phyloP scores from a whole-genome alignment of 2,113 vertebrate species.

The Oreotrochilus melanogaster region DNA sequence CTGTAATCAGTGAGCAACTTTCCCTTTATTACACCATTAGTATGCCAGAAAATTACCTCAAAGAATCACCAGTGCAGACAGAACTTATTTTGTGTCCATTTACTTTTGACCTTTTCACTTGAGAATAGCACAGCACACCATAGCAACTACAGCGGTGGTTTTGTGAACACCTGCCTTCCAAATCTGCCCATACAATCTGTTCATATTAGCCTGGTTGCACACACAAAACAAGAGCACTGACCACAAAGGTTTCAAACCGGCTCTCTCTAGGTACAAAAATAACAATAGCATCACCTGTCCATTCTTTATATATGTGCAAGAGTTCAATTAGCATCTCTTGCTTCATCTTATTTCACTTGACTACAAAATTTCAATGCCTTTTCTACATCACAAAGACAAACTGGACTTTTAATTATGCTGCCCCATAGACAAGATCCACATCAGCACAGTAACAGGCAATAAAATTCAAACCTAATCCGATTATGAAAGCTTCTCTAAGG shows the following conservation, averaged over 20 bases:
- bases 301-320: conserved; percentile 1
- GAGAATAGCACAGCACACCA: not conserved
- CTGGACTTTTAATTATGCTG: conserved; percentile 6
- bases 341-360: not conserved
- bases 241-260: conserved; percentile 46
- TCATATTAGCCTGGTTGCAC: not conserved
- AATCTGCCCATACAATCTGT: conserved; percentile 53
- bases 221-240: conserved; percentile 1
- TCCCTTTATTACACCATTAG: not conserved
- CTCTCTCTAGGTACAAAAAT: conserved; percentile 63
- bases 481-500: not conserved
- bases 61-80: not conserved
- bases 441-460: not conserved
- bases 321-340: conserved; percentile 35
- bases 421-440: not conserved
- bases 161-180: conserved; percentile 64
- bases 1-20: not conserved
- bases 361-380: not conserved
- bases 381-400: conserved; percentile 23
- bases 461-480: conserved; percentile 16
- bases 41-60: not conserved
- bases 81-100: not conserved
- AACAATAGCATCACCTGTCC: conserved; percentile 64
- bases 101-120: not conserved
- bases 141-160: conserved; percentile 16